These are phyloP conservation scores for Chymomyza fuscimana DNA, from an alignment of 2,888 invertebrate genomes.

Conservation along the genomic window DNA sequence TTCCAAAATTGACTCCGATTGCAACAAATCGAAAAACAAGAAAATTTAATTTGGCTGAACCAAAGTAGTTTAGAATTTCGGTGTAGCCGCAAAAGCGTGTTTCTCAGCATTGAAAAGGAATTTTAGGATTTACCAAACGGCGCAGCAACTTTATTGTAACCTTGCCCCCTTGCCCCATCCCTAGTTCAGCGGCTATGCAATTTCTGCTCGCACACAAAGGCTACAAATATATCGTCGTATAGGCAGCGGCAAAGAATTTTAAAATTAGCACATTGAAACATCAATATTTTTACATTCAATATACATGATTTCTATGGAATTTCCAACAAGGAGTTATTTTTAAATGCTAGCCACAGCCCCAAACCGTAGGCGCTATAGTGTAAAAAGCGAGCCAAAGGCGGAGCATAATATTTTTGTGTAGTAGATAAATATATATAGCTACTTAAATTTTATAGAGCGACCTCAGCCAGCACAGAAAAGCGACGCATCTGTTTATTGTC, in stretches of 20 bases:
- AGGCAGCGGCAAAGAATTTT: constrained; percentile 31
- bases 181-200: not conserved
- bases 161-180: no score
- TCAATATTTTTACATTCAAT: constrained; percentile 68
- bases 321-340: constrained; percentile 73
- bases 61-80: not conserved
- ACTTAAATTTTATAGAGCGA: not conserved
- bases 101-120: not conserved
- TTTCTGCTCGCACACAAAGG: not conserved
- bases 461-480: not conserved
- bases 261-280: constrained; percentile 70
- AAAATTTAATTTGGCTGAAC: no score
- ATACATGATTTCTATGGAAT: constrained; percentile 59
- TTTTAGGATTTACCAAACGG: no score
- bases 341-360: constrained; percentile 42
- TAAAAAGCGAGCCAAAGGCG: not conserved
- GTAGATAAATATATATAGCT: constrained; percentile 2
- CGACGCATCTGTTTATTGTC: constrained; percentile 66
- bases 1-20: no score
- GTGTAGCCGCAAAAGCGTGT: not conserved
- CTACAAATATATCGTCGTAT: not conserved
- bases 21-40: no score
- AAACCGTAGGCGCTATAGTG: not conserved
- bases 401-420: not conserved
- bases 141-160: no score